These are phyloP conservation scores for Agraylea sexmaculata DNA, from an alignment of 1,140 invertebrate species.

Conservation along the genomic window DNA sequence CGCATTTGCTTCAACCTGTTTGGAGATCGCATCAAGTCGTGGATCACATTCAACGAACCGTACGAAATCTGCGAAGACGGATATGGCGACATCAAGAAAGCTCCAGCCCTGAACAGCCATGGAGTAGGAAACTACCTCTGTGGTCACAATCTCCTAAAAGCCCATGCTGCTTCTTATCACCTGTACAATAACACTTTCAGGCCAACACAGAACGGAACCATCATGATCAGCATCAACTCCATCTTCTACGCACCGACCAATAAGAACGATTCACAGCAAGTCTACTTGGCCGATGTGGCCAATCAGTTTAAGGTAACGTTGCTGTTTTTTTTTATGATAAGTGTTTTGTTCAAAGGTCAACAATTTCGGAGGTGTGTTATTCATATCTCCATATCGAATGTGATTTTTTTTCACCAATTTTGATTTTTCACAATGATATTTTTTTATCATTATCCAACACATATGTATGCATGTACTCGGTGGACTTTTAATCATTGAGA, in stretches of 20 bases:
- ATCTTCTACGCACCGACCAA: slow-evolving; percentile 39
- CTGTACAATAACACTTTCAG: slow-evolving; percentile 42
- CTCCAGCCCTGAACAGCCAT: slow-evolving; percentile 36
- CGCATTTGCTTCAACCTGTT: slow-evolving; percentile 40
- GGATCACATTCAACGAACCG: slow-evolving; percentile 48
- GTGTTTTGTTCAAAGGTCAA: too few species aligned
- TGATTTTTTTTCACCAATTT: neutral
- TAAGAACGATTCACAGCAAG: slow-evolving; percentile 30
- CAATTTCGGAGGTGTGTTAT: too few species aligned
- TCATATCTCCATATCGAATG: neutral
- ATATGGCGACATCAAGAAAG: slow-evolving; percentile 42
- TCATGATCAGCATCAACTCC: slow-evolving; percentile 40
- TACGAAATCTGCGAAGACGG: slow-evolving; percentile 39
- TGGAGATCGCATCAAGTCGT: slow-evolving; percentile 41
- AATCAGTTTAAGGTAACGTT: slow-evolving; percentile 38
- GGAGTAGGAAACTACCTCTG: slow-evolving; percentile 44
- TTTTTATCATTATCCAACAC: too few species aligned
- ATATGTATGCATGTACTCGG: too few species aligned
- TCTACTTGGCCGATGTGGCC: slow-evolving; percentile 33
- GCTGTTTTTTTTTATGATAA: neutral
- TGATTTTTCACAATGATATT: neutral
- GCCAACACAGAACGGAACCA: slow-evolving; percentile 32
- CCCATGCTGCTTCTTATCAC: slow-evolving; percentile 44
- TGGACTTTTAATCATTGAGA: too few species aligned
- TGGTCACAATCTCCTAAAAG: slow-evolving; percentile 41